Evolutionary conservation across 2,113 vertebrate species (phyloP), one percentile per base, ranked within the genome.

Genomic region (Cheilinus undulatus): DNA sequence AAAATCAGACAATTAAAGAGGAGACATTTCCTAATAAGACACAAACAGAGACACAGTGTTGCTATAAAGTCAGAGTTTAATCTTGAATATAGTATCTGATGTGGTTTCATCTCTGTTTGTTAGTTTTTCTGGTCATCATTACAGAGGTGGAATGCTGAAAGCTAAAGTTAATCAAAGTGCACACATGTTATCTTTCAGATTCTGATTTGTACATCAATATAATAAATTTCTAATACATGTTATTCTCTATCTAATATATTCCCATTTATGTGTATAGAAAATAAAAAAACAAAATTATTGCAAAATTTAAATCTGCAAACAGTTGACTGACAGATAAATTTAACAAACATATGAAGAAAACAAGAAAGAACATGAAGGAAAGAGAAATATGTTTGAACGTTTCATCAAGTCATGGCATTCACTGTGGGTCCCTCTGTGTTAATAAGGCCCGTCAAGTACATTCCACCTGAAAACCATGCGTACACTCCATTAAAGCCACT

Each of bases 11-110:
- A n/a, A n/a, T n/a, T n/a, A n/a, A n/a, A 36, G 7, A 36, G 7
- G 8, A 36, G 2, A 36, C 3, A 36, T 10, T 8, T 36, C 13
- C 7, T 17, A 14, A 42, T 17, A 42, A 42, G 14, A 19, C 17
- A 7, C 14, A 5, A 17, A 42, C 40, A 59, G 14, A 17, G 32
- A 60, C 28, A 20, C 42, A 22, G 14, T 20, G 3, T 10, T 67
- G 65, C 62, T 81, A 89, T 73, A 90, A 92, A 91, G 89, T 85
- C 84, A 85, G 92, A 77, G 76, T 93, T 93, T 93, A 89, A 91
- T 93, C 85, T 79, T 46, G 56, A 84, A 88, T 83, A 75, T 78
- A 76, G 27, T 80, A 85, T 80, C 66, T 83, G 75, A 80, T 38
- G 23, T 76, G 40, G 56, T 73, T 78, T 87, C 63, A 86, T 66